Conservation (phyloP, 1,140 invertebrate genomes). For the Diploscapter pachys region DNA sequence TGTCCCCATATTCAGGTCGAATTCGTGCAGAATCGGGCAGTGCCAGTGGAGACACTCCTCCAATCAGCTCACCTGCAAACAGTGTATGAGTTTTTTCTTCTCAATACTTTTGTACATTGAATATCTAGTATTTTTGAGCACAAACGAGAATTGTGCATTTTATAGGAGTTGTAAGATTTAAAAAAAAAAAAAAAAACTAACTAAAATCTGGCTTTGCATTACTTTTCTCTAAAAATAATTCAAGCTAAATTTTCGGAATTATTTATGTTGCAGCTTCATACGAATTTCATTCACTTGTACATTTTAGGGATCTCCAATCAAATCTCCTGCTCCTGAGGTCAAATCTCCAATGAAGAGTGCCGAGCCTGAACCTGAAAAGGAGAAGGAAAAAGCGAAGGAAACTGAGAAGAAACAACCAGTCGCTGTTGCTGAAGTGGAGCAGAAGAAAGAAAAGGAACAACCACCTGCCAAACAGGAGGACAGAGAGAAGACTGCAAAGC, state of each 20-base stretch:
- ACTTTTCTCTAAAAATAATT: background rate
- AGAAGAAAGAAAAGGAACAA: background rate
- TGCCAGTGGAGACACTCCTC: background rate
- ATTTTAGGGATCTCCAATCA: background rate
- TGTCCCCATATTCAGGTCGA: background rate
- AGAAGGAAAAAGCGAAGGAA: constrained; percentile 17
- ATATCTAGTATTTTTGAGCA: no score
- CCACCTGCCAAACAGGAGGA: no score
- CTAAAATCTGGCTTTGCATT: background rate
- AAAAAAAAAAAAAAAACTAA: background rate
- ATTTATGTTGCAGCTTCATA: background rate
- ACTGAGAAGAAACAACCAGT: background rate
- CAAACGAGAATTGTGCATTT: background rate
- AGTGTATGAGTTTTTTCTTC: background rate
- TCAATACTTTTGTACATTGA: background rate
- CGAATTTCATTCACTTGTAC: background rate
- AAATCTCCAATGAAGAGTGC: constrained; percentile 3
- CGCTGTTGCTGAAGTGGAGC: background rate
- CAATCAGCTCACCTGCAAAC: background rate
- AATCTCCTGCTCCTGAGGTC: constrained; percentile 1
- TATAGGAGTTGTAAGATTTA: background rate
- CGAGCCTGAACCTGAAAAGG: constrained; percentile 3
- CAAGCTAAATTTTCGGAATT: background rate
- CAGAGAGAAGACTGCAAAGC: no score
- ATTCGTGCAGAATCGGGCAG: background rate